Base-by-base conservation (phyloP, 2,888 invertebrate genomes). In the Cosmia pyralina region DNA sequence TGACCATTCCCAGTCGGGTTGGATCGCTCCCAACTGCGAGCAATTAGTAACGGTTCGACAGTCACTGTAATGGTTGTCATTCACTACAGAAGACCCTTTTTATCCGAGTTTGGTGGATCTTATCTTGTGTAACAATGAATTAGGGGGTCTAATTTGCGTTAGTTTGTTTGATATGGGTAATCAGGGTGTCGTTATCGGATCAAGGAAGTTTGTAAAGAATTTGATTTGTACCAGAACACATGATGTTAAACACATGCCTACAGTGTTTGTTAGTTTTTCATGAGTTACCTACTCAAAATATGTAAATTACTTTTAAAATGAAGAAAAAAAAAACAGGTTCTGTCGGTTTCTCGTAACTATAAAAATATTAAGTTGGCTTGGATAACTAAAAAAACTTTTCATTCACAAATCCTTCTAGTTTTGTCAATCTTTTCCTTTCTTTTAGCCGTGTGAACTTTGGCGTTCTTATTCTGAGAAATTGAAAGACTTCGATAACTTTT, bases 31-130 rank as follows among this genome's bases (percentile, higher is more conserved):
- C 89, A 88, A 86, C 84, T 84, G 84, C 38, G 28, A 73, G 77
- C 86, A 89, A 90, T 90, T 89, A 88, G 84, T 74, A 72, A 78
- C 83, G 78, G 68, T 74, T 84, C 85, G 82, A 72, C 75, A 80
- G 78, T 53, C 73, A 64, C 79, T 44, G 76, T 85, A 87, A 86
- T 85, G 78, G 76, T 73, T 72, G 72, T 67, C 80, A 71, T 85
- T 86, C 65, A 70, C 60, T 69, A 74, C 73, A 83, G 73, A 72
- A 69, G 53, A 34, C 66, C 72, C 72, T 80, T 86, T 79, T 81
- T 82, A 74, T 79, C 41, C 41, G 44, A 69, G 64, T 68, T 79
- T 76, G 70, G 62, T 69, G 59, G 62, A 68, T 72, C 55, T 74
- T 79, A 74, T 81, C 69, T 69, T 60, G 67, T 66, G 46, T 53